A percentile compares a stretch with the other conserved stretches of the same genome.
These are phyloP conservation scores for Stomatorhinus walkeri DNA, from an alignment of 2,797 vertebrate species.

Conservation along the genomic window DNA sequence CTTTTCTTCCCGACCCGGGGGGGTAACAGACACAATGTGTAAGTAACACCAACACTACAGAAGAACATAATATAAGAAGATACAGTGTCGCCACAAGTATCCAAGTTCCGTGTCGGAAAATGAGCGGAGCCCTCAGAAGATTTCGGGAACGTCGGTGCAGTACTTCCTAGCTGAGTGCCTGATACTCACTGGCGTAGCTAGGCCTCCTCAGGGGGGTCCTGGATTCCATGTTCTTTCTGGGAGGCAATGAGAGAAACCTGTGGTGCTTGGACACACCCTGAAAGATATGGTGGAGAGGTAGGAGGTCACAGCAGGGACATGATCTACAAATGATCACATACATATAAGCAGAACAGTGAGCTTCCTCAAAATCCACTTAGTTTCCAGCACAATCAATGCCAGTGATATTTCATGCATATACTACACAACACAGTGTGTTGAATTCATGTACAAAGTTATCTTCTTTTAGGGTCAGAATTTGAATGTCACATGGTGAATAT, in stretches of 20 bases:
- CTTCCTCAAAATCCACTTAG: neutral
- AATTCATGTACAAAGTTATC: neutral
- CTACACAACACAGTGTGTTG: neutral
- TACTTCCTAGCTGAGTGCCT: neutral
- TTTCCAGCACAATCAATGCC: neutral
- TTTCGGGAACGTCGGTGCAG: neutral
- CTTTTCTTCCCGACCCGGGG: neutral
- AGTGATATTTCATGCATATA: neutral
- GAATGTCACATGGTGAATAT: neutral
- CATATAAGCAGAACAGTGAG: neutral
- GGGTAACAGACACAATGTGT: neutral
- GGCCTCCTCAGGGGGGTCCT: constrained; percentile 58
- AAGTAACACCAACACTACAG: neutral
- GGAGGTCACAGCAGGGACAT: neutral
- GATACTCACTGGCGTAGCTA: constrained; percentile 59
- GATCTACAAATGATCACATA: neutral
- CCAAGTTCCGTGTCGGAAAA: neutral
- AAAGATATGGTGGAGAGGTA: neutral
- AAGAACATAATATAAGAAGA: neutral
- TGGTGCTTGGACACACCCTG: constrained; percentile 62
- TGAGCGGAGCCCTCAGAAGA: neutral
- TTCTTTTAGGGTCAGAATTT: neutral
- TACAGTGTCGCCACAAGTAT: neutral
- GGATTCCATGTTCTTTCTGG: constrained; percentile 74
- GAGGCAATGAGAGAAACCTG: constrained; percentile 81